These are phyloP conservation scores for Chrysogorgia sp. DNA, from an alignment of 92 coral and sea anemone genomes.

Conservation along the genomic window DNA sequence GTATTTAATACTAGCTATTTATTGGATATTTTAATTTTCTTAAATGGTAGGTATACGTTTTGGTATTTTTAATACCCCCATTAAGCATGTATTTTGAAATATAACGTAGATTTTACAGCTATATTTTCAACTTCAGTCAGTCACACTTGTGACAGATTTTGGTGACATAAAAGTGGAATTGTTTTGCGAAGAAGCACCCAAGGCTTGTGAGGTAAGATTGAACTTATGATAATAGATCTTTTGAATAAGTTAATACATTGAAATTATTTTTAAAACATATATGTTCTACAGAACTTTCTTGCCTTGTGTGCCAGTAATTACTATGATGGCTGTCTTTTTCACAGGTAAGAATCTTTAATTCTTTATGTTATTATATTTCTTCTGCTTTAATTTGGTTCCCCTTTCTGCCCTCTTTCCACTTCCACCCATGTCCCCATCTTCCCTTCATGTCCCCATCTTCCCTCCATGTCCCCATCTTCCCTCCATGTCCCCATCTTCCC, in stretches of 20 bases:
- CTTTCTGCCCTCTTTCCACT: too few species aligned
- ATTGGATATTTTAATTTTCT: too few species aligned
- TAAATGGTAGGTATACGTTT: slow-evolving; percentile 15
- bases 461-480: too few species aligned
- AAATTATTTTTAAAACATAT: too few species aligned
- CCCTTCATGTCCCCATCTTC: too few species aligned
- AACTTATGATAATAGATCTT: neutral
- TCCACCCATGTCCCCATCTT: too few species aligned
- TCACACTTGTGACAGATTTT: slow-evolving; percentile 86
- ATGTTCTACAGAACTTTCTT: slow-evolving; percentile 74
- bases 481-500: too few species aligned
- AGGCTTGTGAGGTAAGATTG: slow-evolving; percentile 78
- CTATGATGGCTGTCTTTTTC: slow-evolving; percentile 87
- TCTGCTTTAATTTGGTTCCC: too few species aligned
- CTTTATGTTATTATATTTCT: too few species aligned
- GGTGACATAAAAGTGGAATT: slow-evolving; percentile 93
- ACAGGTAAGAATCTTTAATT: too few species aligned
- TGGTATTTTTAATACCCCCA: neutral
- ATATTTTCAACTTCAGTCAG: slow-evolving; percentile 73
- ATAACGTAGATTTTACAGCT: neutral
- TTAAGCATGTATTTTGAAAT: neutral
- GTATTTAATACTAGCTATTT: too few species aligned
- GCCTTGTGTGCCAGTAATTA: slow-evolving; percentile 95
- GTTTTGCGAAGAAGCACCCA: slow-evolving; percentile 92
- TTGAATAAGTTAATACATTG: neutral